Percentiles rank a stretch among this genome's conserved stretches.
Conservation (phyloP, 2,888 invertebrate genomes). For the Fissipunctia ypsillon region DNA sequence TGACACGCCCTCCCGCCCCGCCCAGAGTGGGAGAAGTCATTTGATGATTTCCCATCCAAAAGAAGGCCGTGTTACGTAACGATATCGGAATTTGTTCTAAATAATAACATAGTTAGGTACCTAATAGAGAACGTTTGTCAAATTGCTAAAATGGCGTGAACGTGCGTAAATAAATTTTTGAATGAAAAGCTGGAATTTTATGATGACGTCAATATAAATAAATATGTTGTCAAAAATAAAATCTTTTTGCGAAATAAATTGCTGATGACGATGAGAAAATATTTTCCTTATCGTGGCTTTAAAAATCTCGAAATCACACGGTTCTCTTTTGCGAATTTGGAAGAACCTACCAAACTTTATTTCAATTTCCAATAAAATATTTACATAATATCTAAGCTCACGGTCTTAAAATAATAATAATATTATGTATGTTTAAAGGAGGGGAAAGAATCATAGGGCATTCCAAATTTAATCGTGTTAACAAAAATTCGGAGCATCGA, state of each 20-base stretch:
- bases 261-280: not conserved
- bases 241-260: conserved; percentile 17
- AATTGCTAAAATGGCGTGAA: conserved; percentile 12
- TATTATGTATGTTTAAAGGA: too few relatives aligned
- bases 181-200: not conserved
- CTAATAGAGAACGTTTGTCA: not conserved
- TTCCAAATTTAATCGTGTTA: not conserved
- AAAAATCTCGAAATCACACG: conserved; percentile 13
- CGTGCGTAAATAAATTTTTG: not conserved
- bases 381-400: not conserved
- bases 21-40: too few relatives aligned
- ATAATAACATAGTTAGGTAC: not conserved
- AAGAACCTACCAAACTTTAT: not conserved
- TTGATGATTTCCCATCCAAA: too few relatives aligned
- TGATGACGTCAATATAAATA: conserved; percentile 12
- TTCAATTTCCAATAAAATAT: not conserved
- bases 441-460: not conserved
- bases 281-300: conserved; percentile 10
- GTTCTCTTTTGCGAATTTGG: not conserved
- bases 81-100: too few relatives aligned
- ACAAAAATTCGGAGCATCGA: not conserved
- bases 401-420: not conserved
- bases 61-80: too few relatives aligned
- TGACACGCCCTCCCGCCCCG: too few relatives aligned
- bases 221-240: conserved; percentile 3